Base-by-base conservation (phyloP, 2,113 vertebrate species). In the Fulica atra region DNA sequence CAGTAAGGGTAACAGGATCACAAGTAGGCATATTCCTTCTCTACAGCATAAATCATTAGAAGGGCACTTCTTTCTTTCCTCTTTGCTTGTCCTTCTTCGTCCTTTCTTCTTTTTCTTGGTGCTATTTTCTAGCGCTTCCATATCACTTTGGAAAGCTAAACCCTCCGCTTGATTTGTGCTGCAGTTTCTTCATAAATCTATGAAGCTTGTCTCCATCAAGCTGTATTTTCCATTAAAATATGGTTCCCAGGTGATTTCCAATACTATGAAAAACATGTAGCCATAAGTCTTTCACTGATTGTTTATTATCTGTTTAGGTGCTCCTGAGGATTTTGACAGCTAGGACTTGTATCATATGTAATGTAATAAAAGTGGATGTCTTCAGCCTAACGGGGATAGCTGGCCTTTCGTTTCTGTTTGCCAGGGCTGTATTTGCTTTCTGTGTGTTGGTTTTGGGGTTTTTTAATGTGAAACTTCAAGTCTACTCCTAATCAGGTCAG, bases 141-240 rank as follows among this genome's bases (percentile, higher is more conserved):
- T 94, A 95, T 96, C 66, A 97, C 97, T 97, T 95, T 93, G 96
- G 93, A 96, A 96, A 96, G 92, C 93, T 95, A 95, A 96, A 94
- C 89, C 71, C 89, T 91, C 57, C 78, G 61, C 44, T 91, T 98
- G 98, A 98, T 98, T 98, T 98, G 97, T 98, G 96, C 93, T 64
- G 82, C 70, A 93, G 57, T 97, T 98, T 97, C 95, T 97, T 98
- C 96, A 98, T 98, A 98, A 98, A 98, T 98, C 97, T 96, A 94
- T 78, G 72, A 76, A 92, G 96, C 95, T 96, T 92, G 97, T 97
- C 96, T 95, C 97, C 97, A 96, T 97, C 94, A 95, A 97, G 95
- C 93, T 98, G 97, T 97, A 98, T 98, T 99, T 98, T 98, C 98
- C 97, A 97, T 98, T 98, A 98, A 98, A 98, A 98, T 96, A 98